phyloP scores from a whole-genome alignment of 2,113 vertebrate genomes.

The Dendrocopos noguchii region DNA sequence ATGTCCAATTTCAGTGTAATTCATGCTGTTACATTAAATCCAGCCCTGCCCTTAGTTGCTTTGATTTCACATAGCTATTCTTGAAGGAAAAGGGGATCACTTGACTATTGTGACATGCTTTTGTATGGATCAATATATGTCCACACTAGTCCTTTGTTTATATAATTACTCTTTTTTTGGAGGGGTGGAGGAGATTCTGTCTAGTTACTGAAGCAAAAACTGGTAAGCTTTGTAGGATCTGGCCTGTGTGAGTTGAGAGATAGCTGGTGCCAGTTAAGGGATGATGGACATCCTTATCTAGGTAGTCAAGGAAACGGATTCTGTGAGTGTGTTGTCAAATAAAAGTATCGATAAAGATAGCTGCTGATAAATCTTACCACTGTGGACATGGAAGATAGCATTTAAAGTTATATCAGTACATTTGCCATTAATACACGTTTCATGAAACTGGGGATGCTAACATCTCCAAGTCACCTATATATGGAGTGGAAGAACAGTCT shows the following conservation, averaged over 20 bases:
- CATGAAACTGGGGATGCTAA: background rate
- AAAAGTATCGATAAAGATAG: background rate
- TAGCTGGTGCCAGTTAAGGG: background rate
- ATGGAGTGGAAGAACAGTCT: background rate
- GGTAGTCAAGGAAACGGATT: background rate
- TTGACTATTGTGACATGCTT: background rate
- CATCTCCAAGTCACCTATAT: background rate
- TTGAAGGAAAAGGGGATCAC: background rate
- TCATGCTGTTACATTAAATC: background rate
- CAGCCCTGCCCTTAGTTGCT: background rate
- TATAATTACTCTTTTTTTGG: background rate
- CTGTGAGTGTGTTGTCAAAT: background rate
- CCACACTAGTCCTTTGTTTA: background rate
- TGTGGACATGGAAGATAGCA: background rate
- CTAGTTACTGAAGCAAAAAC: background rate
- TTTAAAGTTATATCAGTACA: background rate
- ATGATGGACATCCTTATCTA: background rate
- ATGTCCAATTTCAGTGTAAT: conserved; percentile 10
- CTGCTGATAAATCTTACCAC: background rate
- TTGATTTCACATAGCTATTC: background rate
- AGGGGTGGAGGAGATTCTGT: background rate
- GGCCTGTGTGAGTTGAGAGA: background rate
- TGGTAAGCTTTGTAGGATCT: background rate
- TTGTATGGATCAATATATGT: background rate
- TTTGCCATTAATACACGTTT: background rate